These are phyloP conservation scores for Zaprionus taronus DNA, from an alignment of 1,140 invertebrate genomes.

Conservation along the genomic window DNA sequence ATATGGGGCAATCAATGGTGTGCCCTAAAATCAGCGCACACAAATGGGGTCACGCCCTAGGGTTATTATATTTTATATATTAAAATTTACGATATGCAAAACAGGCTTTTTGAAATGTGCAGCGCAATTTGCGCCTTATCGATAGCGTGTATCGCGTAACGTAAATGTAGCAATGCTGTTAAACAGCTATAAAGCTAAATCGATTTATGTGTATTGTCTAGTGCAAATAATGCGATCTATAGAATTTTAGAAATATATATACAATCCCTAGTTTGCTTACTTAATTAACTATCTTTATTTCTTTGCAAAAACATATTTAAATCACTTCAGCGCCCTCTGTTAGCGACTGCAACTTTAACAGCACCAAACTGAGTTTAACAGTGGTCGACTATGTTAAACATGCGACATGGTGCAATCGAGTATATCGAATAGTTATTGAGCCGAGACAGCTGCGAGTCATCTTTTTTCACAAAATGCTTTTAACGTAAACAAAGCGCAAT, in stretches of 20 bases:
- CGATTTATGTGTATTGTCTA: not conserved
- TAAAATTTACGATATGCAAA: constrained; percentile 5
- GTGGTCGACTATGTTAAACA: not conserved
- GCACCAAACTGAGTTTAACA: not conserved
- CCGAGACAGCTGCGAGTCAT: constrained; percentile 39
- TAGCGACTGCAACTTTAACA: not conserved
- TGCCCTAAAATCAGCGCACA: constrained; percentile 33
- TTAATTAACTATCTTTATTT: too few species aligned
- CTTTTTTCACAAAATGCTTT: constrained; percentile 27
- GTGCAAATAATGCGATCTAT: not conserved
- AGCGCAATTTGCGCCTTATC: not conserved
- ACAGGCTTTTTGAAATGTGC: constrained; percentile 21
- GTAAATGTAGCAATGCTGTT: not conserved
- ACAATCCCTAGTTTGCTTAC: not conserved
- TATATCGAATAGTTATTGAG: constrained; percentile 38
- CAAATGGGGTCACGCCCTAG: constrained; percentile 53
- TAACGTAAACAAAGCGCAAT: constrained; percentile 28
- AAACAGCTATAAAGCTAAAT: not conserved
- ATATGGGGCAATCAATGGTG: constrained; percentile 30
- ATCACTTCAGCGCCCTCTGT: not conserved
- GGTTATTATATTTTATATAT: not conserved
- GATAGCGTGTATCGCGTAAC: not conserved
- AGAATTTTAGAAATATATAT: not conserved
- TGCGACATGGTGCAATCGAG: not conserved
- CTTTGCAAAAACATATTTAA: too few species aligned